Percentiles rank a stretch among this genome's conserved stretches.
These are phyloP conservation scores for Oreohelix idahoensis DNA, from an alignment of 1,140 invertebrate genomes.

Conservation along the genomic window DNA sequence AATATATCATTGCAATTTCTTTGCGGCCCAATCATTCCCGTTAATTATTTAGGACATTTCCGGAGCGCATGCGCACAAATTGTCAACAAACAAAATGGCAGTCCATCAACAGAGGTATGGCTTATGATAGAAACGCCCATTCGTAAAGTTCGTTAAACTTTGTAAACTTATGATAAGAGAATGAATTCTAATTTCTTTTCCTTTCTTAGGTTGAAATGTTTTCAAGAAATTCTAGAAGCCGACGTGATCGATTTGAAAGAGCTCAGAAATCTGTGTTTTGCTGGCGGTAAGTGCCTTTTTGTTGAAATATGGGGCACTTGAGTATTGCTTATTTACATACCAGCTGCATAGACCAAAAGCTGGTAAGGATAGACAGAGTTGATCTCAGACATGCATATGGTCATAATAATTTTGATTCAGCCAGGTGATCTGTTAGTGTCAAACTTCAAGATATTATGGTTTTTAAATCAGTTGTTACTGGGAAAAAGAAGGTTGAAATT, in stretches of 20 bases:
- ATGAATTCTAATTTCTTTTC: conserved; percentile 2
- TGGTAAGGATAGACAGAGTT: neutral
- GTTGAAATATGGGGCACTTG: neutral
- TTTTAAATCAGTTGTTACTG: too few relatives aligned
- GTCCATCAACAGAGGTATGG: too few relatives aligned
- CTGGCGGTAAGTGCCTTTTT: conserved; percentile 20
- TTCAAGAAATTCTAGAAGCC: conserved; percentile 47
- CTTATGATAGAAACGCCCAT: conserved; percentile 41
- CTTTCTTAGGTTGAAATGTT: conserved; percentile 57
- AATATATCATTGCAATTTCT: too few relatives aligned
- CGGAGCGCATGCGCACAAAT: too few relatives aligned
- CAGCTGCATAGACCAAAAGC: too few relatives aligned
- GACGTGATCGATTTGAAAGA: conserved; percentile 57
- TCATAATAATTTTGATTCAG: neutral
- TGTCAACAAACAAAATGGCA: too few relatives aligned
- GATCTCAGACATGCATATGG: neutral
- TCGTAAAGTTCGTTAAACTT: neutral
- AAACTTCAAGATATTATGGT: neutral
- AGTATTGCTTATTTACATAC: too few relatives aligned
- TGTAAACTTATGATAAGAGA: neutral
- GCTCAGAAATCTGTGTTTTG: conserved; percentile 55
- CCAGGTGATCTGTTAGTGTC: neutral
- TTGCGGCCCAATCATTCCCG: too few relatives aligned
- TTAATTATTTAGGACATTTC: too few relatives aligned
- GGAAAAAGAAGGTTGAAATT: too few relatives aligned